Evolutionary conservation across 2,888 invertebrate species (phyloP).

Genomic region (Adelphocoris suturalis): DNA sequence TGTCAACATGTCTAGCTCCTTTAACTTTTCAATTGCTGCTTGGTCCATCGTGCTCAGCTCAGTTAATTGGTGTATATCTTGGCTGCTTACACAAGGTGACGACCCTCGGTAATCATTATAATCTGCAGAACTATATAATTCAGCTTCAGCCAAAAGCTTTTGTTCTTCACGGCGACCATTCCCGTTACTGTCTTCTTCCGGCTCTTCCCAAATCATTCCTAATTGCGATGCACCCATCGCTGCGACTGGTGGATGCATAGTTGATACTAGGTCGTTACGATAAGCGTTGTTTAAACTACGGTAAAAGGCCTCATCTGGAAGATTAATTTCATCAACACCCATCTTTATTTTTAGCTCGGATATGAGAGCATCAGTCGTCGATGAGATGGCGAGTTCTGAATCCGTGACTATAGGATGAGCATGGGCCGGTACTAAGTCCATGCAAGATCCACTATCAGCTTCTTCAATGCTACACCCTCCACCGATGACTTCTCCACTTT

Average conservation of each 20-base stretch:
- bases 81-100: conserved; percentile 87
- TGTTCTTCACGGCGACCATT: conserved; percentile 77
- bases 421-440: conserved; percentile 72
- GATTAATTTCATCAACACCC: conserved; percentile 81
- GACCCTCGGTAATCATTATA: conserved; percentile 89
- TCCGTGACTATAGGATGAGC: conserved; percentile 55
- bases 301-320: conserved; percentile 92
- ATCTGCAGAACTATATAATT: conserved; percentile 87
- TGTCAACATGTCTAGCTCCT: conserved; percentile 88
- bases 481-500: conserved; percentile 78
- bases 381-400: conserved; percentile 68
- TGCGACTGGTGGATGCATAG: conserved; percentile 75
- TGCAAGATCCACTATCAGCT: conserved; percentile 68
- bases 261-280: conserved; percentile 86
- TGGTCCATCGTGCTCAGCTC: conserved; percentile 88
- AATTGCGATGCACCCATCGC: conserved; percentile 85
- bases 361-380: conserved; percentile 76
- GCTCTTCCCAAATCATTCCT: conserved; percentile 93
- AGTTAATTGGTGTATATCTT: conserved; percentile 87
- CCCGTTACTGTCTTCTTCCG: conserved; percentile 84
- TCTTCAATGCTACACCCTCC: conserved; percentile 68
- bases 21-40: conserved; percentile 88
- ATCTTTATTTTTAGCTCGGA: conserved; percentile 78
- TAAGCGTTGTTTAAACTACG: conserved; percentile 93
- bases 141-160: conserved; percentile 79